Conservation (phyloP, 2,113 vertebrate species). For the Hemichromis elongatus region DNA sequence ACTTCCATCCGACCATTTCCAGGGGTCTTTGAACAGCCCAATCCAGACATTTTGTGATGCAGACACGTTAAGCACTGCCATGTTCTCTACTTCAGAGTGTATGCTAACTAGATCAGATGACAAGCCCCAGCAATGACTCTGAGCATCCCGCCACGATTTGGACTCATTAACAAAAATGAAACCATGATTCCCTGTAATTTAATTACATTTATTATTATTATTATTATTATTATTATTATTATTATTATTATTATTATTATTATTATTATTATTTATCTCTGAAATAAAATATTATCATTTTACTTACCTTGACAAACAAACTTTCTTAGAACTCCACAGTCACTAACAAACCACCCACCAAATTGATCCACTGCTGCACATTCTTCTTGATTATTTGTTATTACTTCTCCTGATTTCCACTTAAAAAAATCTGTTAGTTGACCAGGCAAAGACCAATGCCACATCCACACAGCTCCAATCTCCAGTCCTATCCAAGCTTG, state of each 20-base stretch:
- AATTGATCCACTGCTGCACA: conserved; percentile 49
- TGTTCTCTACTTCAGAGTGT: conserved; percentile 38
- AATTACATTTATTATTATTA: neutral
- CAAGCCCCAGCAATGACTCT: conserved; percentile 44
- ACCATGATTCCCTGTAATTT: neutral
- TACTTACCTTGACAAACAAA: conserved; percentile 66
- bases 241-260: neutral
- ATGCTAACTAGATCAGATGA: conserved; percentile 56
- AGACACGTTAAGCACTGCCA: neutral
- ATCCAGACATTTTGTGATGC: conserved; percentile 46
- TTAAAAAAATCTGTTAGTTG: conserved; percentile 42
- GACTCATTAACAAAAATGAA: conserved; percentile 1
- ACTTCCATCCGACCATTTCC: conserved; percentile 65
- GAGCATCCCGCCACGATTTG: conserved; percentile 58
- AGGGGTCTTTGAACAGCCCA: conserved; percentile 64
- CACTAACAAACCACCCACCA: conserved; percentile 54
- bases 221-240: neutral
- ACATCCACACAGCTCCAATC: conserved; percentile 11
- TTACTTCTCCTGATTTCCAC: conserved; percentile 38
- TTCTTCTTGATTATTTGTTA: neutral
- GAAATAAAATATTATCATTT: neutral
- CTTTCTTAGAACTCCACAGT: conserved; percentile 12
- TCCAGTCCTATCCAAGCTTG: conserved; percentile 66
- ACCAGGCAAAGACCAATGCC: conserved; percentile 57
- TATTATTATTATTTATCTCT: neutral